Conservation (phyloP, 2,113 vertebrate species). For the Oceanites oceanicus region DNA sequence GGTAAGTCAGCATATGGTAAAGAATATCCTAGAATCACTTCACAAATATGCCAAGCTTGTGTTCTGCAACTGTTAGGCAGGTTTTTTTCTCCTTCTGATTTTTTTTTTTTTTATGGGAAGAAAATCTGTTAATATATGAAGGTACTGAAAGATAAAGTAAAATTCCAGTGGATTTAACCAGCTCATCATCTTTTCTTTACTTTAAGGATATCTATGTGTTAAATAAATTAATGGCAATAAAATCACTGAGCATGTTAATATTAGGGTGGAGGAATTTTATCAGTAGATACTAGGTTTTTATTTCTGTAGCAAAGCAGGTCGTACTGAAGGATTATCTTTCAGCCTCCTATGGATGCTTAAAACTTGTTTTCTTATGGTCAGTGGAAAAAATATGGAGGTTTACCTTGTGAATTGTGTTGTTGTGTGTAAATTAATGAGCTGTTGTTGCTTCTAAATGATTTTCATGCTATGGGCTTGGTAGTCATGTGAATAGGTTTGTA, state of each 20-base stretch:
- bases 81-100: constrained; percentile 28
- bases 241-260: neutral
- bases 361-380: neutral
- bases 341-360: neutral
- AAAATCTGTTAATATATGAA: constrained; percentile 47
- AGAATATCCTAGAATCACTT: constrained; percentile 64
- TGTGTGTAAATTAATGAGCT: constrained; percentile 42
- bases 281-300: neutral
- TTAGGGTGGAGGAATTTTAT: neutral
- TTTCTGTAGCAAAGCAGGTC: constrained; percentile 59
- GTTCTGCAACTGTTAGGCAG: constrained; percentile 51
- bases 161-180: neutral
- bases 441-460: constrained; percentile 29
- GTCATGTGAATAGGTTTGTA: neutral
- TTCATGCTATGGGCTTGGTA: neutral
- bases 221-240: neutral
- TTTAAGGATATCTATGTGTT: neutral
- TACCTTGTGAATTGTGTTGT: constrained; percentile 24
- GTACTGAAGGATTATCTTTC: neutral
- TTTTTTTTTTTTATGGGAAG: constrained; percentile 29
- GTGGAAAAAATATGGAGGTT: constrained; percentile 31
- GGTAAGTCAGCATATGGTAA: constrained; percentile 64
- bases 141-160: neutral
- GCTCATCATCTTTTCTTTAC: neutral
- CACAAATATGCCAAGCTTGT: constrained; percentile 63